phyloP scores from a whole-genome alignment of 2,113 vertebrate genomes.

The Spheniscus mendiculus region DNA sequence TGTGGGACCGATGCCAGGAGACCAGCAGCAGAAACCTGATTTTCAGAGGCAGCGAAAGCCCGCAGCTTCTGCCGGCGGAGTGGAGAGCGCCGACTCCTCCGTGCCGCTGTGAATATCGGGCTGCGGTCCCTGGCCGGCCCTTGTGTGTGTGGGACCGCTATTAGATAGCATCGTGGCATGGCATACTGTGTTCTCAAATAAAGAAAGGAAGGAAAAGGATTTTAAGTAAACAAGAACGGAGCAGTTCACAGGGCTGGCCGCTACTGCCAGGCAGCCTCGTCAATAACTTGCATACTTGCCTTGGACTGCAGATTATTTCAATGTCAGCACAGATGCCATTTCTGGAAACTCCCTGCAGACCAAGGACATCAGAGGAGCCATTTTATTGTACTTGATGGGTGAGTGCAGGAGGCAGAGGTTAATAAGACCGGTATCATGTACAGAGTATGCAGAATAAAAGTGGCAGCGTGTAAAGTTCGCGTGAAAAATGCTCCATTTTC shows the following conservation, averaged over 20 bases:
- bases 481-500: neutral
- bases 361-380: constrained; percentile 55
- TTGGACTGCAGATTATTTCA: constrained; percentile 54
- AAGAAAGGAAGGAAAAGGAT: constrained; percentile 46
- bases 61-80: neutral
- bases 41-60: neutral
- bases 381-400: constrained; percentile 49
- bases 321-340: constrained; percentile 58
- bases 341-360: constrained; percentile 61
- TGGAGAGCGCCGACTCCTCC: neutral
- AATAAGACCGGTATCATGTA: neutral
- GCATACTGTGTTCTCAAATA: neutral
- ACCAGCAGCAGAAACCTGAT: neutral
- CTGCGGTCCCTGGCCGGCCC: fast-evolving
- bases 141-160: neutral
- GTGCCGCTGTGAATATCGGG: fast-evolving
- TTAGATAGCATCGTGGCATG: neutral
- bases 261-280: constrained; percentile 6
- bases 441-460: neutral
- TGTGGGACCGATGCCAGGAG: neutral
- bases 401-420: constrained; percentile 48
- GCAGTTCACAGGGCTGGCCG: neutral
- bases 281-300: constrained; percentile 40
- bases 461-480: neutral
- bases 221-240: neutral